Base-by-base conservation (phyloP, 2,888 invertebrate genomes). In the Microctonus aethiopoides region DNA sequence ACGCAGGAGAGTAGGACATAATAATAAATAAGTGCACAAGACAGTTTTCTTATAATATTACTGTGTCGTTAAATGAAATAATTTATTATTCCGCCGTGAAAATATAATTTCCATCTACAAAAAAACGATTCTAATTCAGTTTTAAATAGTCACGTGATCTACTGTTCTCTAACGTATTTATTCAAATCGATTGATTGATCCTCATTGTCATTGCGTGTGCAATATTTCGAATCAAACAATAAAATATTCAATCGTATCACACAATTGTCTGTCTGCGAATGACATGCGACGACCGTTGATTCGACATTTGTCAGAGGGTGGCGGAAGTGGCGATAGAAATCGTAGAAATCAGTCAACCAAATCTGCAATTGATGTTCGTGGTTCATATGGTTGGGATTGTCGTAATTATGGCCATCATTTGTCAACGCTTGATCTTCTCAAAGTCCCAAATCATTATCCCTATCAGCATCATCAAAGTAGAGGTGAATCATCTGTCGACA, bases 271-370 rank as follows among this genome's bases (percentile, higher is more conserved):
- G 16, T 46, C 16, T 16, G 46, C 68, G 67, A 60, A 79, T 75
- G 78, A 77, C 63, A 86, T 86, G 85, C 79, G 85, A 73, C 84
- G 85, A 66, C 85, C 85, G 63, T 72, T 85, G 67, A 84, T 84
- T 74, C 84, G 85, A 46, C 85, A 86, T 76, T 79, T 85, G 61
- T 85, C 85, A 59, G 85, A 85, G 75, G 85, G 85, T 69, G 84
- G 84, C 54, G 83, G 82, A 24, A 77, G 79, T 69, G 75, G 77
- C 72, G 76, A 80, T 62, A 72, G 74, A 26, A 74, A 69, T 36
- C 73, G 76, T 62, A n/a, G 46, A 16, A 78, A 77, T 41, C 76
- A 75, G 61, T 74, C 75, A 39, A 68, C 62, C 26, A 74, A 73
- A 64, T 72, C 62, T 34, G 71, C 60, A 16, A 75, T 72, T 10